Conservation (phyloP, 2,797 vertebrate species). For the Atherinosoma microstoma region DNA sequence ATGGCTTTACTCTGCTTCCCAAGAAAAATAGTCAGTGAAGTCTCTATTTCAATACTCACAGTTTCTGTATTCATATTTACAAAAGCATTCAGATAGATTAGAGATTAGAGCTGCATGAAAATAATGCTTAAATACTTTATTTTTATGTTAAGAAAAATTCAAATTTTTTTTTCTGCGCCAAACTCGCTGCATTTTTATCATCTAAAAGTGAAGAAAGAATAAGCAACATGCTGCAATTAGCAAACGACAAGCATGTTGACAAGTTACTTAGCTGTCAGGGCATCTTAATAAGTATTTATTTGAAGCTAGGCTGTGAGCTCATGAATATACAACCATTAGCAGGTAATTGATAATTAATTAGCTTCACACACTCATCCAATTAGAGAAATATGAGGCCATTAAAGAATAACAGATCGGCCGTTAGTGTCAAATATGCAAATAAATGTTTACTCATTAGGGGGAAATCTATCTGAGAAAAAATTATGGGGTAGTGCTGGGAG, state of each 20-base stretch:
- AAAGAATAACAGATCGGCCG: conserved; percentile 63
- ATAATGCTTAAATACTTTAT: neutral
- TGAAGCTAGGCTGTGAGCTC: conserved; percentile 66
- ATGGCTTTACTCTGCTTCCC: neutral
- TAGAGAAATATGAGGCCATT: conserved; percentile 76
- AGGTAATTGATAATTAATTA: conserved; percentile 82
- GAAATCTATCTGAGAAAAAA: conserved; percentile 48
- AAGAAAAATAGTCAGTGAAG: neutral
- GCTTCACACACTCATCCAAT: conserved; percentile 70
- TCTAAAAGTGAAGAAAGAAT: conserved; percentile 35
- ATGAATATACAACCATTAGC: conserved; percentile 76
- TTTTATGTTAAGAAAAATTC: neutral
- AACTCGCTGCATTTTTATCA: conserved; percentile 2
- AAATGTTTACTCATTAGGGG: conserved; percentile 65
- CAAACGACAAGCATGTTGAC: conserved; percentile 50
- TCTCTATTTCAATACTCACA: neutral
- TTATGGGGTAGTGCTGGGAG: conserved; percentile 36
- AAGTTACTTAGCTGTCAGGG: conserved; percentile 67
- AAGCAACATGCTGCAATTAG: conserved; percentile 46
- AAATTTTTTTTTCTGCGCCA: too few species aligned
- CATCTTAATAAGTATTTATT: conserved; percentile 75
- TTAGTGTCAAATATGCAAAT: conserved; percentile 75
- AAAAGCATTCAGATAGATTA: neutral
- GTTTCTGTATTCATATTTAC: neutral
- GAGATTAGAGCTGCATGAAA: neutral